Percentiles rank a stretch among this genome's conserved stretches.
These are phyloP conservation scores for Tanytarsus gracilentus DNA, from an alignment of 2,888 invertebrate genomes.

Conservation along the genomic window DNA sequence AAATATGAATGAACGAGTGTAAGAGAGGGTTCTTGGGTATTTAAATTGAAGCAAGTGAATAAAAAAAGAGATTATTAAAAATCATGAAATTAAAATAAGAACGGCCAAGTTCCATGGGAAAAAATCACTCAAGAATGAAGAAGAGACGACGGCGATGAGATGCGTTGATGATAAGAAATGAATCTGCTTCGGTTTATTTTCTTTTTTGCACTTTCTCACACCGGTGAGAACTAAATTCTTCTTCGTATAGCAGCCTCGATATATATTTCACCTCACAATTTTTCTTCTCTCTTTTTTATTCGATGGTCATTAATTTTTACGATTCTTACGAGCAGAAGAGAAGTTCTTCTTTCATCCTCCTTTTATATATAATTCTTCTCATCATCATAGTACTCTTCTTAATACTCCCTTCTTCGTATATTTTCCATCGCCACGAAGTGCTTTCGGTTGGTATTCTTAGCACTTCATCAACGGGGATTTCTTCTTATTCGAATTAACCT, in stretches of 20 bases:
- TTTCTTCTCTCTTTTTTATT: background rate
- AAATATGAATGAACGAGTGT: conserved; percentile 1
- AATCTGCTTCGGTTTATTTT: conserved; percentile 1
- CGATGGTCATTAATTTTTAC: conserved; percentile 27
- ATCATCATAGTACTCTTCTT: background rate
- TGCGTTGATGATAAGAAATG: conserved; percentile 27
- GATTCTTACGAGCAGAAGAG: too few species aligned
- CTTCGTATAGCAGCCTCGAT: conserved; percentile 6
- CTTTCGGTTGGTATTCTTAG: conserved; percentile 22
- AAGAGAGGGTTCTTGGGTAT: conserved; percentile 2
- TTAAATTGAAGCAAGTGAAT: conserved; percentile 4
- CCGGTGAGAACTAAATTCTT: conserved; percentile 19
- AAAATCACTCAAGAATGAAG: conserved; percentile 28
- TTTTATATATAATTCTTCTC: background rate
- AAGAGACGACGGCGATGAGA: background rate
- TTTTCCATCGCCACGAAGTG: background rate
- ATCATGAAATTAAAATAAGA: conserved; percentile 5
- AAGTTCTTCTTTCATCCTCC: background rate
- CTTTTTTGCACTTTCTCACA: conserved; percentile 11
- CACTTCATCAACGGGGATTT: conserved; percentile 28
- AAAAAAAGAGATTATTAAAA: background rate
- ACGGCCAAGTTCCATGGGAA: conserved; percentile 19
- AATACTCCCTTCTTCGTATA: background rate
- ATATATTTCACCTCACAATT: too few species aligned
- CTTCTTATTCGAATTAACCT: background rate